Evolutionary conservation across 2,797 vertebrate species (phyloP).

Genomic region (Thalassophryne amazonica): DNA sequence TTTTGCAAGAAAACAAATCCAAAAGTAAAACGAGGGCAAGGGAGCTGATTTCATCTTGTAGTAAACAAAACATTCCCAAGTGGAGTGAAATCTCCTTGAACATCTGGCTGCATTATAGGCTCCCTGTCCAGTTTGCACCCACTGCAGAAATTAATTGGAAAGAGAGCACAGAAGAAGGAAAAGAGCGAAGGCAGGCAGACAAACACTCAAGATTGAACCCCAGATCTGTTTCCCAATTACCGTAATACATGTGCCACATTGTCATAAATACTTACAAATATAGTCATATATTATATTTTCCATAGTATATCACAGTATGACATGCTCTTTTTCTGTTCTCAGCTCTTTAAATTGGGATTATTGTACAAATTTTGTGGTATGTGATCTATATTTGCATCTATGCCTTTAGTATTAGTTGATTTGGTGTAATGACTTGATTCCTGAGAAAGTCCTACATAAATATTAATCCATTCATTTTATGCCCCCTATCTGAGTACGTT

Average conservation of each 20-base stretch:
- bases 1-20: slow-evolving; percentile 54
- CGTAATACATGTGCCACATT: slow-evolving; percentile 54
- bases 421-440: no score
- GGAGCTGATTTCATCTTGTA: slow-evolving; percentile 71
- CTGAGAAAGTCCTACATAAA: no score
- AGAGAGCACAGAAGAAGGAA: slow-evolving; percentile 66
- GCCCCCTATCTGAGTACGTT: no score
- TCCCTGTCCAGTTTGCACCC: slow-evolving; percentile 69
- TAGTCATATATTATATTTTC: no score
- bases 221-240: slow-evolving; percentile 32
- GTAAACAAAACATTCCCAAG: slow-evolving; percentile 75
- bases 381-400: no score
- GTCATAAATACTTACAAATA: no score
- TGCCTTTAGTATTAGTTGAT: no score
- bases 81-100: slow-evolving; percentile 67
- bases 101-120: slow-evolving; percentile 74
- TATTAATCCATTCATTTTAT: no score
- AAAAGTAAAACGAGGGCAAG: slow-evolving; percentile 52
- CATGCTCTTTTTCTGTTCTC: no score
- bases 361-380: no score
- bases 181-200: slow-evolving; percentile 56
- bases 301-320: no score
- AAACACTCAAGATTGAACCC: slow-evolving; percentile 52
- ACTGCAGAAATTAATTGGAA: slow-evolving; percentile 77
- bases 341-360: no score